Evolutionary conservation across 2,797 vertebrate species (phyloP).

Genomic region (Anolis apletophallus): DNA sequence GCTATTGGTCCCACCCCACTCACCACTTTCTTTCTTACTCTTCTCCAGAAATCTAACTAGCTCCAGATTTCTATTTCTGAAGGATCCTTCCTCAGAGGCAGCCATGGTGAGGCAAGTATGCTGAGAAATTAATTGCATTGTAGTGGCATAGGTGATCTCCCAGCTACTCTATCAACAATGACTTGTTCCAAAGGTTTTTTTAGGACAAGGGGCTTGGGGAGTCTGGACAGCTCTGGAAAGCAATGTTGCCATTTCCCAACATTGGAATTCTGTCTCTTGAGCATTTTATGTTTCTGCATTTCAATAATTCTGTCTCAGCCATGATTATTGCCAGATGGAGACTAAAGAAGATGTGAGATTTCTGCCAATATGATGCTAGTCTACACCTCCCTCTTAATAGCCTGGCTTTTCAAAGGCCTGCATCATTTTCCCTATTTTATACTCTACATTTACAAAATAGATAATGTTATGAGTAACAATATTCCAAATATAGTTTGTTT

Average conservation of each 20-base stretch:
- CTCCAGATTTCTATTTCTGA: no score
- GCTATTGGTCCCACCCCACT: no score
- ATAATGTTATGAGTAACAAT: no score
- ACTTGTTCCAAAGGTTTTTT: background rate
- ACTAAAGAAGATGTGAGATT: background rate
- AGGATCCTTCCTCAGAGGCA: no score
- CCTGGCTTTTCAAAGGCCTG: background rate
- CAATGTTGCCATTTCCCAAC: background rate
- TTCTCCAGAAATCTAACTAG: no score
- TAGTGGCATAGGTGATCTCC: background rate
- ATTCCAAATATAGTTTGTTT: background rate
- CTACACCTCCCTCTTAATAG: background rate
- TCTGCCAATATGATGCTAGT: background rate
- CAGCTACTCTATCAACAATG: background rate
- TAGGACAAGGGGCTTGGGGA: background rate
- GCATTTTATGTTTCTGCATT: background rate
- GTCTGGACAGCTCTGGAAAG: background rate
- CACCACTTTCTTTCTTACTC: no score
- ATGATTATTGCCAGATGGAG: background rate
- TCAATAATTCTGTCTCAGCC: background rate
- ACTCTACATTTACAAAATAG: background rate
- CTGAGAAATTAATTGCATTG: no score
- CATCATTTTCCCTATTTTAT: background rate
- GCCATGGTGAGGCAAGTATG: no score
- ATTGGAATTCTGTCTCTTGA: no score